Evolutionary conservation across 2,888 invertebrate genomes (phyloP).

Genomic region (Serrognathus titanus): DNA sequence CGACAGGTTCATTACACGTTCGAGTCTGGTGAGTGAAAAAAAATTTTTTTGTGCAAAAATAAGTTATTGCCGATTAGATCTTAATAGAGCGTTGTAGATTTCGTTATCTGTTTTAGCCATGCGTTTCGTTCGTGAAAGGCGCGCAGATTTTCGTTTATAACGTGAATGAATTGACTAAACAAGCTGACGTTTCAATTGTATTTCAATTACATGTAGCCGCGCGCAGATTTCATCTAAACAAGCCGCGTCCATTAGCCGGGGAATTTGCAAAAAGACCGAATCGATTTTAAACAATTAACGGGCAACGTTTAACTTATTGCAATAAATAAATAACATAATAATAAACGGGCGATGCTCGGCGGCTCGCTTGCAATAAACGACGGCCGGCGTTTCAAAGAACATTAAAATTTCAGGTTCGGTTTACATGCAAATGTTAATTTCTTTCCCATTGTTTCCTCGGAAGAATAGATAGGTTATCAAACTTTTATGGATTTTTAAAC

Average conservation of each 20-base stretch:
- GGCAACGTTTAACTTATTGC: conserved; percentile 13
- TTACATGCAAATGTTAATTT: too few species aligned
- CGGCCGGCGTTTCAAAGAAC: too few species aligned
- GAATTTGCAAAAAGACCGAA: conserved; percentile 24
- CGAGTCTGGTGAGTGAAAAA: too few species aligned
- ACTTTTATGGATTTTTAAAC: too few species aligned
- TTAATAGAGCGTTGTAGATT: conserved; percentile 27
- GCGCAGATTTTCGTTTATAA: conserved; percentile 37
- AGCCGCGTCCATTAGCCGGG: conserved; percentile 33
- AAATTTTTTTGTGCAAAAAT: too few species aligned
- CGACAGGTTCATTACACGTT: too few species aligned
- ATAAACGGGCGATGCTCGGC: neutral
- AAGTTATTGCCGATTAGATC: conserved; percentile 25
- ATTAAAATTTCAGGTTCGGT: too few species aligned
- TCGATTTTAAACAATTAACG: conserved; percentile 18
- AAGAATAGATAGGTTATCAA: too few species aligned
- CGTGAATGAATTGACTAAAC: conserved; percentile 38
- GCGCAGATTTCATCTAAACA: conserved; percentile 37
- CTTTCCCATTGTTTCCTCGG: too few species aligned
- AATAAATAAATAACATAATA: conserved; percentile 5
- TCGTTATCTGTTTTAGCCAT: conserved; percentile 2
- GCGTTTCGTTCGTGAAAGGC: conserved; percentile 17
- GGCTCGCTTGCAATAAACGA: neutral
- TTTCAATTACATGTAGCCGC: conserved; percentile 38
- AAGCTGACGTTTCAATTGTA: conserved; percentile 43